These are phyloP conservation scores for Gorilla gorilla DNA, from an alignment of 2,113 vertebrate species.

Conservation along the genomic window DNA sequence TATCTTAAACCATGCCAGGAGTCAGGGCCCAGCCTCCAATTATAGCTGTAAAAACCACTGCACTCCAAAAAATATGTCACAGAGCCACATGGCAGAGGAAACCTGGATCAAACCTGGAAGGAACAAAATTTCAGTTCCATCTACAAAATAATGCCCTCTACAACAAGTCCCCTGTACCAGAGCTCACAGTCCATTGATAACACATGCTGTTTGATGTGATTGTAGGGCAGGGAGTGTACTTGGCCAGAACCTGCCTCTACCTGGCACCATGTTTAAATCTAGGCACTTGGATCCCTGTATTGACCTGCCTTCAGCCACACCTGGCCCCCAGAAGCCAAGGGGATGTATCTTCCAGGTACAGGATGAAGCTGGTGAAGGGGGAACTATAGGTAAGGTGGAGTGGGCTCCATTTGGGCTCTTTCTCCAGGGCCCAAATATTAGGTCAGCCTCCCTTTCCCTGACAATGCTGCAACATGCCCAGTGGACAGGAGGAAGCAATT, in stretches of 20 bases:
- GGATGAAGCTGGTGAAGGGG: neutral
- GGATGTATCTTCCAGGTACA: neutral
- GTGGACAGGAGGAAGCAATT: neutral
- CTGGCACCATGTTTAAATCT: neutral
- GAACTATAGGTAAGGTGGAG: too few relatives aligned
- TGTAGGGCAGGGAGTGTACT: neutral
- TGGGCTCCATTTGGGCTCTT: too few relatives aligned
- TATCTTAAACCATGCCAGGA: neutral
- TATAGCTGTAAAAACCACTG: neutral
- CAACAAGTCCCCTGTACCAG: neutral
- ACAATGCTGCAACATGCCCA: fast-evolving
- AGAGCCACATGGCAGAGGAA: neutral
- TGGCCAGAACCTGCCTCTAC: neutral
- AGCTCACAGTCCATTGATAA: neutral
- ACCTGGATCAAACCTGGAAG: neutral
- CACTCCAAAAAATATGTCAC: neutral
- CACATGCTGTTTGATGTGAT: neutral
- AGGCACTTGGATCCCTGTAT: too few relatives aligned
- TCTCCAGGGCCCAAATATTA: neutral
- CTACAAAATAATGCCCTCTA: too few relatives aligned
- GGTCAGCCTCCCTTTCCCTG: neutral
- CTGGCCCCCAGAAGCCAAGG: neutral
- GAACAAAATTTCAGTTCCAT: neutral
- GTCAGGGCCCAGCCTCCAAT: neutral
- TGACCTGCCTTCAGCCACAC: too few relatives aligned